Conservation (phyloP, 2,797 vertebrate species). For the Poecilia picta region DNA sequence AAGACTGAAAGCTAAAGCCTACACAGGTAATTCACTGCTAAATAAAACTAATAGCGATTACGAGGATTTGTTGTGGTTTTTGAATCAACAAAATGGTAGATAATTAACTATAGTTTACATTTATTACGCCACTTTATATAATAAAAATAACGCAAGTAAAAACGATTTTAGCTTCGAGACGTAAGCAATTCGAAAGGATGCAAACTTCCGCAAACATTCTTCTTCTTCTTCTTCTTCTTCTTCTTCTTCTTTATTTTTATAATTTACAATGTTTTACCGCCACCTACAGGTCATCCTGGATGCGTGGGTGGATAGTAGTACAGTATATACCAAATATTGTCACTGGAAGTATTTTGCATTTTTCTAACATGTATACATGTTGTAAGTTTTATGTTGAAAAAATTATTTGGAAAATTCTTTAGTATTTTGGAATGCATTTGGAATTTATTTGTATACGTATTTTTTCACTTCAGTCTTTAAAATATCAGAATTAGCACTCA, state of each 20-base stretch:
- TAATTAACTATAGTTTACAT: background rate
- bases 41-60: background rate
- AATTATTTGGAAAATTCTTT: background rate
- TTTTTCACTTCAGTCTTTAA: background rate
- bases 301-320: background rate
- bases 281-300: slow-evolving; percentile 21
- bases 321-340: background rate
- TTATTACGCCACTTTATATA: background rate
- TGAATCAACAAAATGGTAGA: background rate
- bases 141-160: no score
- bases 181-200: background rate
- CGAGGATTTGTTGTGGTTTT: background rate
- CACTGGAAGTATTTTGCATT: background rate
- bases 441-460: background rate
- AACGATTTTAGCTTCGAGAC: background rate
- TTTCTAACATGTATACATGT: background rate
- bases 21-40: background rate
- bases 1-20: background rate
- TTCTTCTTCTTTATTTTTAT: background rate
- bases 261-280: background rate
- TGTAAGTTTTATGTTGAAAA: background rate
- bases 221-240: slow-evolving; percentile 15
- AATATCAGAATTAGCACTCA: background rate
- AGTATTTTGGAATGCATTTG: background rate
- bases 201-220: slow-evolving; percentile 39